A percentile compares a stretch with the other conserved stretches of the same genome.
Evolutionary conservation across 2,113 vertebrate genomes (phyloP).

Genomic region (Gambusia holbrooki): DNA sequence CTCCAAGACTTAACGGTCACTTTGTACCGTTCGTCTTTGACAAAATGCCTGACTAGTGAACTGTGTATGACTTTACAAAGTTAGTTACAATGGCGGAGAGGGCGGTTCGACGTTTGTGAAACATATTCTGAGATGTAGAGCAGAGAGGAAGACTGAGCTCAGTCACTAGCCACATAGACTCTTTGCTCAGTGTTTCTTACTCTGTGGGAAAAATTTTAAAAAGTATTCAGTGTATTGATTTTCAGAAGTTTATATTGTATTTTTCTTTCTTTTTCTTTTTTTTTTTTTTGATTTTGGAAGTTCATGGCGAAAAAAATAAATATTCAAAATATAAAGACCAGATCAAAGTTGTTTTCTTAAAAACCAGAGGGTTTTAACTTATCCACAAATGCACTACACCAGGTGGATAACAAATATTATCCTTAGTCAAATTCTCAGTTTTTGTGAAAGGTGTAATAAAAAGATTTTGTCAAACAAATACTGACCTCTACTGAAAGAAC

Average conservation of each 20-base stretch:
- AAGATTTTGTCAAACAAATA: background rate
- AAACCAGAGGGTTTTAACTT: background rate
- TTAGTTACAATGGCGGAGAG: constrained; percentile 15
- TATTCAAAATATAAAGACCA: constrained; percentile 52
- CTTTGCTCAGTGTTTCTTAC: constrained; percentile 74
- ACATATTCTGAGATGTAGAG: constrained; percentile 60
- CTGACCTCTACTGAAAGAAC: constrained; percentile 23
- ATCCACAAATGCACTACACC: too few species aligned
- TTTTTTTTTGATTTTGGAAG: constrained; percentile 71
- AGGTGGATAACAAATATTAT: too few species aligned
- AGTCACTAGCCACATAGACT: constrained; percentile 55
- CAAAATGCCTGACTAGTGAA: constrained; percentile 63
- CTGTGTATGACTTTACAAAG: constrained; percentile 56
- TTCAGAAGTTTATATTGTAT: constrained; percentile 83
- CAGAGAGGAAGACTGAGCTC: constrained; percentile 59
- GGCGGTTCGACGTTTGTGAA: constrained; percentile 58
- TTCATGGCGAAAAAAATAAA: constrained; percentile 76
- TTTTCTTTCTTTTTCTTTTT: constrained; percentile 63
- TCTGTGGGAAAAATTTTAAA: constrained; percentile 59
- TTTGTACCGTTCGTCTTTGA: constrained; percentile 68
- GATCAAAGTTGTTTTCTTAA: constrained; percentile 29
- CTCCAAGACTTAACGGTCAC: constrained; percentile 60
- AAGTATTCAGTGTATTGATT: constrained; percentile 73
- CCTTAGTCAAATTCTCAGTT: background rate
- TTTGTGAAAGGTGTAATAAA: background rate